A percentile compares a stretch with the other conserved stretches of the same genome.
These are phyloP conservation scores for Desmophyllum pertusum DNA, from an alignment of 92 coral and sea anemone species.

Conservation along the genomic window DNA sequence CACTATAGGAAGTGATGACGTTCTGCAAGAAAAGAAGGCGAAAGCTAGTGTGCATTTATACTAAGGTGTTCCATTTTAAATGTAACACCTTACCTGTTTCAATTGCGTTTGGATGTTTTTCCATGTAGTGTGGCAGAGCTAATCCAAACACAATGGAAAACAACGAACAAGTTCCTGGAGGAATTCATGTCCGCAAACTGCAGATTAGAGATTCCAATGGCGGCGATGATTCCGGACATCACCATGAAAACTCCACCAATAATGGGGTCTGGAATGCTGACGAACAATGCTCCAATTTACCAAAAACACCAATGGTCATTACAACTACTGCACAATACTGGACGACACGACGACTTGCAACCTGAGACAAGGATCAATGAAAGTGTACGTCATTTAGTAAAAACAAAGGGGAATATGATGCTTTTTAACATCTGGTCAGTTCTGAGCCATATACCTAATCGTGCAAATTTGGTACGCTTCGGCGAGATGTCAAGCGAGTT, in stretches of 20 bases:
- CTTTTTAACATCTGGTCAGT: too few relatives aligned
- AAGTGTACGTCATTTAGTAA: too few relatives aligned
- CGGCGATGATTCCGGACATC: constrained; percentile 88
- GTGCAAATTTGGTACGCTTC: too few relatives aligned
- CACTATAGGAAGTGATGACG: too few relatives aligned
- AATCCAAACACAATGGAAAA: constrained; percentile 84
- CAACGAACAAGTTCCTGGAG: constrained; percentile 83
- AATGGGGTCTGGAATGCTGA: constrained; percentile 89
- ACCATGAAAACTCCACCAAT: constrained; percentile 90
- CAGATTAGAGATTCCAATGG: constrained; percentile 88
- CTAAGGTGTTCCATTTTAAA: too few relatives aligned
- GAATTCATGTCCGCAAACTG: constrained; percentile 87
- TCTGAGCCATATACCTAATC: too few relatives aligned
- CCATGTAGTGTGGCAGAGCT: constrained; percentile 79
- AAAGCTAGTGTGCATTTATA: too few relatives aligned
- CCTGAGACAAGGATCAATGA: constrained; percentile 48
- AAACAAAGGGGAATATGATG: not conserved
- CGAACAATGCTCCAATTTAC: constrained; percentile 83
- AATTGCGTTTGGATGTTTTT: constrained; percentile 61
- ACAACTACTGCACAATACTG: constrained; percentile 74
- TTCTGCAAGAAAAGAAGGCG: too few relatives aligned
- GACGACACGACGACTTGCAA: constrained; percentile 84
- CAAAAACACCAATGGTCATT: constrained; percentile 69
- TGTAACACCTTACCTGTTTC: constrained; percentile 54
- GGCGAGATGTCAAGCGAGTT: not conserved